Conservation (phyloP, 2,797 vertebrate species). For the Lycodopsis pacificus region DNA sequence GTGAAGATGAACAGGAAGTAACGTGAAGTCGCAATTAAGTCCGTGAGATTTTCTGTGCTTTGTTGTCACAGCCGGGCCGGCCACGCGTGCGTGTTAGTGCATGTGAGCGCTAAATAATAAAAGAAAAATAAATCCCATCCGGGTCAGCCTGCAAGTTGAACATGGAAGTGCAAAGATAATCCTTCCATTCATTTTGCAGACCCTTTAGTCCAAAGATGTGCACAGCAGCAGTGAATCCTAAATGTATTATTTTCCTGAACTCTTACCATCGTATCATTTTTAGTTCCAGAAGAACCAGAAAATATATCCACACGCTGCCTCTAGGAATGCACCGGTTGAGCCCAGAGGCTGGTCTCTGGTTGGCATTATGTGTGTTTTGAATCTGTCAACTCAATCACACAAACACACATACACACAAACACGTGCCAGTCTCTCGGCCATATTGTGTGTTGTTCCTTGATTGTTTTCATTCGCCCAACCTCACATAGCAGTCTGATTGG, state of each 20-base stretch:
- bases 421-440: slow-evolving; percentile 49
- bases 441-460: slow-evolving; percentile 74
- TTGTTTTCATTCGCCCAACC: slow-evolving; percentile 78
- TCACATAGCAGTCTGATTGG: slow-evolving; percentile 79
- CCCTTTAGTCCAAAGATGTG: background rate
- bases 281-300: slow-evolving; percentile 46
- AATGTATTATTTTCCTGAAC: slow-evolving; percentile 17
- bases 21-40: background rate
- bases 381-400: slow-evolving; percentile 55
- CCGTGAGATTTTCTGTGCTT: background rate
- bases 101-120: background rate
- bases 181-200: slow-evolving; percentile 27
- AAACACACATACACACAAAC: slow-evolving; percentile 40
- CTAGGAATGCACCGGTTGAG: slow-evolving; percentile 49
- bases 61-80: background rate
- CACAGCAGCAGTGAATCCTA: slow-evolving; percentile 2
- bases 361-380: slow-evolving; percentile 42
- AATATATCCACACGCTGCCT: slow-evolving; percentile 32
- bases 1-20: background rate
- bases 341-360: slow-evolving; percentile 24
- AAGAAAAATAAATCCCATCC: slow-evolving; percentile 13
- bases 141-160: slow-evolving; percentile 27
- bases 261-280: slow-evolving; percentile 35
- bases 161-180: slow-evolving; percentile 16
- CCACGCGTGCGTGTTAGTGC: background rate